phyloP scores from a whole-genome alignment of 2,113 vertebrate species.

The Prinia subflava region DNA sequence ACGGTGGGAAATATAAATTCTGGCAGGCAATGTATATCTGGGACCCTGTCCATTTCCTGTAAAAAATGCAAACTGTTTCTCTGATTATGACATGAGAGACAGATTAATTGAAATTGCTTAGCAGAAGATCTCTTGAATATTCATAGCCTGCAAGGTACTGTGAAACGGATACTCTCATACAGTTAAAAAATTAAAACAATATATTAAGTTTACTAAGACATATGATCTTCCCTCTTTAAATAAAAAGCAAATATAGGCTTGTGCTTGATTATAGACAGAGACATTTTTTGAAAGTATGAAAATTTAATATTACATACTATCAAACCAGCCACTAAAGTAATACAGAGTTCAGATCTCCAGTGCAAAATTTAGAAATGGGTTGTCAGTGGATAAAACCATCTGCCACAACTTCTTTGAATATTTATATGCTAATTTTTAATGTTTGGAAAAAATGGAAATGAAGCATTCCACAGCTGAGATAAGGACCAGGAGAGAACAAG shows the following conservation, averaged over 20 bases:
- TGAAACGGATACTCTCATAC: background rate
- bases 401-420: background rate
- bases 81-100: background rate
- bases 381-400: background rate
- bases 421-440: background rate
- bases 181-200: background rate
- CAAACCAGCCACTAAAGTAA: background rate
- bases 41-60: background rate
- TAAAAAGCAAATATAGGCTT: background rate
- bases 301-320: background rate
- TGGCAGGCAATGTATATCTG: background rate
- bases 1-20: background rate
- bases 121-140: background rate
- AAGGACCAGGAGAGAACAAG: background rate
- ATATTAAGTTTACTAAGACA: background rate
- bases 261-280: background rate
- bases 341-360: background rate
- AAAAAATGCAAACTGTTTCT: conserved; percentile 7
- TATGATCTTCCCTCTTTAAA: background rate
- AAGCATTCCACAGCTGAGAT: background rate
- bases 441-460: background rate
- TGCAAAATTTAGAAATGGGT: background rate
- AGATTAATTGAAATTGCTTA: conserved; percentile 1
- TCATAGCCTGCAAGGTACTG: background rate
- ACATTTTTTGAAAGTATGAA: background rate